phyloP scores from a whole-genome alignment of 2,113 vertebrate species.

The Saccopteryx bilineata region DNA sequence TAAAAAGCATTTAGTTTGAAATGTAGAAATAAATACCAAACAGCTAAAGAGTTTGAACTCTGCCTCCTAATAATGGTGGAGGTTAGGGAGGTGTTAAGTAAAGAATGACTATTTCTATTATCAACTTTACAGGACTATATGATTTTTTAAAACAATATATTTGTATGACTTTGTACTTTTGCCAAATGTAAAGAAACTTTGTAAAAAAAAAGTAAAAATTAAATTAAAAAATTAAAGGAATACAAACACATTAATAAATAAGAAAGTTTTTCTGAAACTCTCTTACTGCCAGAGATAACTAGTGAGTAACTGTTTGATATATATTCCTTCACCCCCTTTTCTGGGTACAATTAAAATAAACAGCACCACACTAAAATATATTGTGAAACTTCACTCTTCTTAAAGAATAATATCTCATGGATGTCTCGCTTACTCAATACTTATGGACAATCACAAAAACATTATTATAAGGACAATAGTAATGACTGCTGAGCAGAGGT shows the following conservation, averaged over 20 bases:
- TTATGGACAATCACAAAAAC: slow-evolving; percentile 35
- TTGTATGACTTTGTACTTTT: neutral
- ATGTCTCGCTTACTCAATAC: neutral
- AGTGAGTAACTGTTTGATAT: neutral
- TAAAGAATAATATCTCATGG: slow-evolving; percentile 15
- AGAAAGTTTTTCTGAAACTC: slow-evolving; percentile 16
- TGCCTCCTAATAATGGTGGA: neutral
- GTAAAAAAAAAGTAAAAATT: neutral
- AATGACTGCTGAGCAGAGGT: neutral
- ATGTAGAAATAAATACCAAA: neutral
- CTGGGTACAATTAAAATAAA: slow-evolving; percentile 21
- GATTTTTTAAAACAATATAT: neutral
- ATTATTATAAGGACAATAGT: slow-evolving; percentile 39
- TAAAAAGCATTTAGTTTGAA: neutral
- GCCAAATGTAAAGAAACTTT: neutral
- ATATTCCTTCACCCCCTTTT: neutral
- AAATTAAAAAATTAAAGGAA: neutral
- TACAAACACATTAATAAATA: neutral
- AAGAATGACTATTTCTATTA: neutral
- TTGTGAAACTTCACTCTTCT: slow-evolving; percentile 1
- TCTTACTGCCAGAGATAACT: neutral
- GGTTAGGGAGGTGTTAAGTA: neutral
- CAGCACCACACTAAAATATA: neutral
- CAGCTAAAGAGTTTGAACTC: neutral
- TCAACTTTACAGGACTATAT: neutral